Conservation (phyloP, 1,140 invertebrate genomes). For the Limonius californicus region DNA sequence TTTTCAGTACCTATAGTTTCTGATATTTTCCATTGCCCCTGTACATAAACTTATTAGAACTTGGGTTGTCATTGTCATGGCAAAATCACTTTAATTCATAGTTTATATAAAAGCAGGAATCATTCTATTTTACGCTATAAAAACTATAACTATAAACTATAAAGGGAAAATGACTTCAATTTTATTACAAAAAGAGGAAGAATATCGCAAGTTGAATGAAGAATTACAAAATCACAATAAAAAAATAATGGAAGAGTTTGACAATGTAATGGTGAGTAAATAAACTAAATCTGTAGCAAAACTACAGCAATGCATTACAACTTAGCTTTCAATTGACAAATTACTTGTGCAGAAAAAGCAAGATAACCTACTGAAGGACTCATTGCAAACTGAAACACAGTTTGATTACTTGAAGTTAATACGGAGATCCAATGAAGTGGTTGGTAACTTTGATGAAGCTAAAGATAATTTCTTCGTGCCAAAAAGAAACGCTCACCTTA, state of each 20-base stretch:
- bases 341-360: slow-evolving; percentile 33
- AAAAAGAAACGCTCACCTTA: neutral
- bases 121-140: too few relatives aligned
- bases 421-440: neutral
- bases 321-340: neutral
- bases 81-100: too few relatives aligned
- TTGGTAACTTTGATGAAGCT: neutral
- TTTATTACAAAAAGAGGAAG: slow-evolving; percentile 49
- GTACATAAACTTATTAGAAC: too few relatives aligned
- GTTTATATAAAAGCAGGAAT: too few relatives aligned
- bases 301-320: too few relatives aligned
- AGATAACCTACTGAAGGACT: slow-evolving; percentile 22
- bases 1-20: too few relatives aligned
- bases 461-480: neutral
- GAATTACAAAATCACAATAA: slow-evolving; percentile 50
- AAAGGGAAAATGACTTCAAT: slow-evolving; percentile 48
- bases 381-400: neutral
- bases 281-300: too few relatives aligned
- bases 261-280: slow-evolving; percentile 45
- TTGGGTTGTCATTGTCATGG: too few relatives aligned
- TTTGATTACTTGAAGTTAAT: too few relatives aligned
- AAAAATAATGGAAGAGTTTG: slow-evolving; percentile 49
- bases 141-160: too few relatives aligned
- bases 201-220: slow-evolving; percentile 50
- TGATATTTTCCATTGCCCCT: too few relatives aligned